Conservation (phyloP, 2,113 vertebrate species). For the Sinocyclocheilus grahami region DNA sequence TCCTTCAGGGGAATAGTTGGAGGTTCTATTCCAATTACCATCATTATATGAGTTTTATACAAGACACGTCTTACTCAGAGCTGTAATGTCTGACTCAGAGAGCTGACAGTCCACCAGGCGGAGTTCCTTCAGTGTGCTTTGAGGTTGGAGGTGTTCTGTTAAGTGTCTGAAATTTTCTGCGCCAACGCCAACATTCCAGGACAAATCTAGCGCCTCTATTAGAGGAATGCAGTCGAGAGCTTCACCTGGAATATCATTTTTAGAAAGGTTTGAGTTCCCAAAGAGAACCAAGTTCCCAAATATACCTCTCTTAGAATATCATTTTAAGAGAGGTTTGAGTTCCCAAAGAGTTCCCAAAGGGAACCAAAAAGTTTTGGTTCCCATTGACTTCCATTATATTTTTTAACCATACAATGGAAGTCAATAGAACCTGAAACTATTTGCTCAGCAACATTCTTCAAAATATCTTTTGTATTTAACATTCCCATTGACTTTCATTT, state of each 20-base stretch:
- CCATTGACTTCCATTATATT: neutral
- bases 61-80: constrained; percentile 75
- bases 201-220: constrained; percentile 85
- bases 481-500: neutral
- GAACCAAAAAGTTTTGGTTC: neutral
- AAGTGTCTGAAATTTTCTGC: constrained; percentile 79
- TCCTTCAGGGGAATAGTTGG: neutral
- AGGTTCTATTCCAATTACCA: neutral
- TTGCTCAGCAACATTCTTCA: neutral
- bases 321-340: too few species aligned
- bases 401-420: neutral
- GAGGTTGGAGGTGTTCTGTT: constrained; percentile 69
- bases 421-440: neutral
- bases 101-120: constrained; percentile 83
- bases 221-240: constrained; percentile 72
- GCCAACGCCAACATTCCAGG: constrained; percentile 84
- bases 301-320: too few species aligned
- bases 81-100: constrained; percentile 73
- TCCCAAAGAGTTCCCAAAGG: too few species aligned
- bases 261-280: too few species aligned
- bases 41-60: neutral
- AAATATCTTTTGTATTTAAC: neutral
- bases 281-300: too few species aligned
- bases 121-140: constrained; percentile 74
- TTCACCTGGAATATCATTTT: constrained; percentile 70